Evolutionary conservation across 2,888 invertebrate genomes (phyloP).

Genomic region (Acholoe squamosa): DNA sequence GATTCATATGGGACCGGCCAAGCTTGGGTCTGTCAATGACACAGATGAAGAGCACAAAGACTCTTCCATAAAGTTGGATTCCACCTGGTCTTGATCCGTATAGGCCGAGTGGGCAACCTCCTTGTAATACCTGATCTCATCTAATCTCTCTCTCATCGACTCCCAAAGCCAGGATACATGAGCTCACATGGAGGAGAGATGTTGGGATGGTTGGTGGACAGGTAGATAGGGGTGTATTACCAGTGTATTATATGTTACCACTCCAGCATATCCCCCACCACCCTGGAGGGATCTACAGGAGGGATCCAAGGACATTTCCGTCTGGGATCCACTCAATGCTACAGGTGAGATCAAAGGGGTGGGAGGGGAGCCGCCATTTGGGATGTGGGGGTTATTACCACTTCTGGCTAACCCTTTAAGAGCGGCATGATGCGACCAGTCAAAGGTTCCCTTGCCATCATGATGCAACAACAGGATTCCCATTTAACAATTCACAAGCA

Average conservation of each 20-base stretch:
- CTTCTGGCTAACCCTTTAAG: too few relatives aligned
- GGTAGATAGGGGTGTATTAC: too few relatives aligned
- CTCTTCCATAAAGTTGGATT: neutral
- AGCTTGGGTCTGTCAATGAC: too few relatives aligned
- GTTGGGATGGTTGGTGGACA: neutral
- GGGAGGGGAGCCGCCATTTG: neutral
- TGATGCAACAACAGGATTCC: too few relatives aligned
- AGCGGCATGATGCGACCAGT: too few relatives aligned
- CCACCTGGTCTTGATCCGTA: constrained; percentile 1
- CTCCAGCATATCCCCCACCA: too few relatives aligned
- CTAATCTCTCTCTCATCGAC: constrained; percentile 23
- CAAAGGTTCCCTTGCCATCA: too few relatives aligned
- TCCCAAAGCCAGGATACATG: neutral
- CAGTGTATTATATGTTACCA: too few relatives aligned
- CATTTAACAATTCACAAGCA: too few relatives aligned
- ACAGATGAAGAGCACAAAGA: neutral
- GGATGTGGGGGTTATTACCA: neutral
- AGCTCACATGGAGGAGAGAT: neutral
- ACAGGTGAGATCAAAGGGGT: constrained; percentile 2
- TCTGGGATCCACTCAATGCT: neutral
- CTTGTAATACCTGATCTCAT: neutral
- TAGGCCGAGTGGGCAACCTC: neutral
- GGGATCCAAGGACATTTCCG: constrained; percentile 5
- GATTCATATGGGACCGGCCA: too few relatives aligned
- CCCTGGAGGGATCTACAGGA: neutral